Evolutionary conservation across 1,140 invertebrate species (phyloP), one percentile per base, ranked within the genome.

Genomic region (Gryllus bimaculatus): DNA sequence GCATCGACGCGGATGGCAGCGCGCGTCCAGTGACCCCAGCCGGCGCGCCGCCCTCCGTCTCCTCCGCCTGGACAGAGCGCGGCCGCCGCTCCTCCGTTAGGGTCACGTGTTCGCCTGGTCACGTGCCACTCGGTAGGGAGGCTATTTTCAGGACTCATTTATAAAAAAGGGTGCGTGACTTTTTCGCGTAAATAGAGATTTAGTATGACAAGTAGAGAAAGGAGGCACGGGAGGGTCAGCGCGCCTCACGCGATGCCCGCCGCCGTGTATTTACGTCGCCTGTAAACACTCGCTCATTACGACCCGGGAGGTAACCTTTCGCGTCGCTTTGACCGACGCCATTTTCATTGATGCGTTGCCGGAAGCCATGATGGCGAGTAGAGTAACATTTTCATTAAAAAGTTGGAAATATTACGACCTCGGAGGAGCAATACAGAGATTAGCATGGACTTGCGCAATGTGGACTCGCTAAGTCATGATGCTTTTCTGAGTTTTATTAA

Each of bases 151-250:
- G 54, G 54, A 66, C 54, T 66, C 54, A 66, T 66, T 66, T 66
- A 66, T 66, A 66, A 66, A 66, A 66, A 66, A 66, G 54, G 54
- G 54, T 66, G 54, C 54, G 54, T 66, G 54, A 66, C 54, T 66
- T 66, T 66, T 66, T 66, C 54, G 54, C 54, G 54, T 66, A 66
- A 66, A 66, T 66, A 66, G 54, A 66, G 54, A 66, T 66, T 66
- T 66, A 66, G 54, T 66, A 66, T 66, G 54, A 66, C 54, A 66
- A 66, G 54, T 10, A 66, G 54, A 66, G 54, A 66, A 66, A 66
- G 54, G 54, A 66, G 54, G 54, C 54, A 3, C 54, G 54, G 54
- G 54, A 7, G 54, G 54, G 54, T 66, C 54, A 66, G 54, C 54
- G 54, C 54, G 1, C 10, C 10, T 66, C 54, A 66, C 54, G 54